Conservation (phyloP, 2,113 vertebrate species). For the Psittacara wagleri region DNA sequence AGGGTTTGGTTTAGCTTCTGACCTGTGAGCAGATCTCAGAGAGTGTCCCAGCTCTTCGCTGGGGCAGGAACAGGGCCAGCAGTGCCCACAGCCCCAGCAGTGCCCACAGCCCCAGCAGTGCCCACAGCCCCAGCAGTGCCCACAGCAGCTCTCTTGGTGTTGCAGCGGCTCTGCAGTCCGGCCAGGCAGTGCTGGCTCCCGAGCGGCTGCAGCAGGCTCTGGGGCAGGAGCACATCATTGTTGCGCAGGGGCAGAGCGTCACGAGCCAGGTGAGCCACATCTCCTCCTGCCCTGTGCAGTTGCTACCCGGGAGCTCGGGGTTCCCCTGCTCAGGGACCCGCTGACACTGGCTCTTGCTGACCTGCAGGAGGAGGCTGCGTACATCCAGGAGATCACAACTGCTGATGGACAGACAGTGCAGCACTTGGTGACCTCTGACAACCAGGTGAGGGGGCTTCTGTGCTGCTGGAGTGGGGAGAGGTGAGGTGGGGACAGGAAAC, state of each 20-base stretch:
- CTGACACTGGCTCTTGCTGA: neutral
- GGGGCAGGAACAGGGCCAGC: neutral
- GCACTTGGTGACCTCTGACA: slow-evolving; percentile 92
- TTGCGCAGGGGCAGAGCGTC: slow-evolving; percentile 87
- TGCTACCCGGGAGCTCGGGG: neutral
- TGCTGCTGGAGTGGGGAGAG: neutral
- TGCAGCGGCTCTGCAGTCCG: slow-evolving; percentile 81
- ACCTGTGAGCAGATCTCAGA: neutral
- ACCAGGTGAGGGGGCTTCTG: slow-evolving; percentile 79
- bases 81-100: neutral
- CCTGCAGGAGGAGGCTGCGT: slow-evolving; percentile 88
- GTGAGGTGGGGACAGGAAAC: neutral
- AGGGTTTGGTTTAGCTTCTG: neutral
- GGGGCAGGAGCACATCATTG: slow-evolving; percentile 91
- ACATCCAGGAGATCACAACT: slow-evolving; percentile 96
- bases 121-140: neutral
- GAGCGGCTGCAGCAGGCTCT: slow-evolving; percentile 86
- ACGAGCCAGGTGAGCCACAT: slow-evolving; percentile 81
- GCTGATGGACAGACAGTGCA: slow-evolving; percentile 93
- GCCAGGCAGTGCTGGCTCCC: slow-evolving; percentile 82
- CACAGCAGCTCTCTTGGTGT: rapidly evolving
- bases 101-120: rapidly evolving
- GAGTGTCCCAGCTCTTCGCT: rapidly evolving
- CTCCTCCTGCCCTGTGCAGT: no score
- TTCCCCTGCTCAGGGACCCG: neutral